Evolutionary conservation across 2,113 vertebrate genomes (phyloP).

Genomic region (Lonchura striata): DNA sequence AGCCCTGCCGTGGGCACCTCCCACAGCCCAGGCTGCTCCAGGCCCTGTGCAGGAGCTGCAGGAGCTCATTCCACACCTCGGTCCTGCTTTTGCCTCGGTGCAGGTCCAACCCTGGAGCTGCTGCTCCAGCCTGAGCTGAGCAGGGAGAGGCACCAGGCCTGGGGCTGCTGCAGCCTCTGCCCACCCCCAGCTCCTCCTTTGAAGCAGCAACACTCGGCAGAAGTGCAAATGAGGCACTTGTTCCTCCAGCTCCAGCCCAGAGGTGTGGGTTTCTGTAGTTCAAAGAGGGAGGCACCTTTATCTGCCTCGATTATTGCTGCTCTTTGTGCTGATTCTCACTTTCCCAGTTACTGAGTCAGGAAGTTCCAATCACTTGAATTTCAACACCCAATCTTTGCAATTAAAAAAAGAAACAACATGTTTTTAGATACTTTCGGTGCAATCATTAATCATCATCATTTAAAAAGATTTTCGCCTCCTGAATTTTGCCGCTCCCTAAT

Average conservation of each 20-base stretch:
- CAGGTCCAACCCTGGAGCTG: not conserved
- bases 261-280: not conserved
- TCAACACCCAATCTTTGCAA: not conserved
- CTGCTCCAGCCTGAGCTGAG: not conserved
- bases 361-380: constrained; percentile 22
- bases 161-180: not conserved
- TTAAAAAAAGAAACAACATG: not conserved
- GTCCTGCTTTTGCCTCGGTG: not conserved
- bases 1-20: not conserved
- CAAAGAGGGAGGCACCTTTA: not conserved
- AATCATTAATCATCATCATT: constrained; percentile 27
- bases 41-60: not conserved
- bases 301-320: not conserved
- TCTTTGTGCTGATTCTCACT: not conserved
- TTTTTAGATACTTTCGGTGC: not conserved
- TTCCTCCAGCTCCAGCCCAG: not conserved
- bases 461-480: constrained; percentile 28
- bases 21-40: not conserved
- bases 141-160: not conserved
- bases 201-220: constrained; percentile 15
- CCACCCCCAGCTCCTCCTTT: not conserved
- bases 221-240: constrained; percentile 28
- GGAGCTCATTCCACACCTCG: not conserved
- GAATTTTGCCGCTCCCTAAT: constrained; percentile 34
- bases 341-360: constrained; percentile 12